These are phyloP conservation scores for Drosophila koepferae DNA, from an alignment of 2,888 invertebrate species.

Conservation along the genomic window DNA sequence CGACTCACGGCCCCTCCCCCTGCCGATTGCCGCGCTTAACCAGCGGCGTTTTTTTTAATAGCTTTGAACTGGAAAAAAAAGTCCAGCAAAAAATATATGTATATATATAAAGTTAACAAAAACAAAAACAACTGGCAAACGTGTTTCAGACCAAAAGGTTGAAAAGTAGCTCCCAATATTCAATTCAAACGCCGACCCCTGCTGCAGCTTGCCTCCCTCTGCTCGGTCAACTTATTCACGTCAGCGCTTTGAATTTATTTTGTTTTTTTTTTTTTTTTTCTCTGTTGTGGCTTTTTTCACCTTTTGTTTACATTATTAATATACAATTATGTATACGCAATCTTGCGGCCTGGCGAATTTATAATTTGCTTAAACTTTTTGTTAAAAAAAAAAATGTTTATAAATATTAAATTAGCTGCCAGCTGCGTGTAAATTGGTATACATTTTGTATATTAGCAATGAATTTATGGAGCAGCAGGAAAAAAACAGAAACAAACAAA, in stretches of 20 bases:
- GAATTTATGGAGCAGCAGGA: constrained; percentile 33
- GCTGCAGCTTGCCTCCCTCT: background rate
- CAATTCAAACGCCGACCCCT: constrained; percentile 4
- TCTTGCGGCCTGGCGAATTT: constrained; percentile 53
- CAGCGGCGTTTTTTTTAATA: constrained; percentile 36
- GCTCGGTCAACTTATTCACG: background rate
- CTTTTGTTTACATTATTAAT: constrained; percentile 73
- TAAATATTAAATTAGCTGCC: constrained; percentile 66
- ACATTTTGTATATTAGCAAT: constrained; percentile 22
- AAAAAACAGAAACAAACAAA: background rate
- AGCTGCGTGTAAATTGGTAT: constrained; percentile 51
- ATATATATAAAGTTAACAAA: constrained; percentile 10
- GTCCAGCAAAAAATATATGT: background rate
- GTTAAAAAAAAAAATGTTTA: constrained; percentile 35
- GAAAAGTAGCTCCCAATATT: constrained; percentile 32
- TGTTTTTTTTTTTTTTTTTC: background rate
- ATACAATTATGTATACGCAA: constrained; percentile 44
- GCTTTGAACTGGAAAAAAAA: constrained; percentile 20
- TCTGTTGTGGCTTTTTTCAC: constrained; percentile 9
- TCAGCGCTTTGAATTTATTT: constrained; percentile 13
- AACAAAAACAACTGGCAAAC: constrained; percentile 53
- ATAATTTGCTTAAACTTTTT: constrained; percentile 43
- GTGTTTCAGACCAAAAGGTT: constrained; percentile 43
- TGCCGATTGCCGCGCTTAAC: background rate
- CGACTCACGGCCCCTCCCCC: constrained; percentile 3